Conservation (phyloP, 2,888 invertebrate species). For the Trachelus stipa region DNA sequence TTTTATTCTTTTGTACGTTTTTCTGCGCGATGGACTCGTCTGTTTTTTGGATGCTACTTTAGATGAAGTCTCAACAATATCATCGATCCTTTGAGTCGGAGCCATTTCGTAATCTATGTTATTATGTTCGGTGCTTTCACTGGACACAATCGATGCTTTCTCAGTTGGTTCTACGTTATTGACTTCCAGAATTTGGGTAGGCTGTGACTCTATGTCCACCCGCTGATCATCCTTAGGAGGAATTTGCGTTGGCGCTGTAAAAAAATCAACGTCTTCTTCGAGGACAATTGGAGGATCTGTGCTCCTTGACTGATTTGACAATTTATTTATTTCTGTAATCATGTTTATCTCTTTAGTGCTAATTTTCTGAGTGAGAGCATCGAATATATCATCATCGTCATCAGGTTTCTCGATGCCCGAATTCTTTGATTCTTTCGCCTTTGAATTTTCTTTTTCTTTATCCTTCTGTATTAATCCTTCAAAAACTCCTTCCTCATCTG, state of each 20-base stretch:
- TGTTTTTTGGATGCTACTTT: neutral
- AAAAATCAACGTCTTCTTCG: conserved; percentile 22
- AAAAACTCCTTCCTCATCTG: conserved; percentile 29
- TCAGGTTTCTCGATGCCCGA: neutral
- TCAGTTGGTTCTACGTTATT: neutral
- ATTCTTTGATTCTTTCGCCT: conserved; percentile 9
- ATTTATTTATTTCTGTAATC: neutral
- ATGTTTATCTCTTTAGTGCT: neutral
- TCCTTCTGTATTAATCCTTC: neutral
- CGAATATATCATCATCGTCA: conserved; percentile 8
- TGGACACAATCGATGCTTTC: neutral
- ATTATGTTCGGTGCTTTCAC: neutral
- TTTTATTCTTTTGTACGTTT: neutral
- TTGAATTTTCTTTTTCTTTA: conserved; percentile 11
- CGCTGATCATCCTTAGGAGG: neutral
- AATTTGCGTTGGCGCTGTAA: conserved; percentile 17
- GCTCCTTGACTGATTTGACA: neutral
- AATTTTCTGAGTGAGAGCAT: conserved; percentile 16
- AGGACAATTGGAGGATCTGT: neutral
- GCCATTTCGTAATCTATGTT: conserved; percentile 5
- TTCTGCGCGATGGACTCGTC: neutral
- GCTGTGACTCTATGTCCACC: neutral
- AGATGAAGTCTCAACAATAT: neutral
- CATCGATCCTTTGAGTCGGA: conserved; percentile 9
- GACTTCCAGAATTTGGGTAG: conserved; percentile 3